phyloP scores from a whole-genome alignment of 2,113 vertebrate genomes.

The Gyps fulvus region DNA sequence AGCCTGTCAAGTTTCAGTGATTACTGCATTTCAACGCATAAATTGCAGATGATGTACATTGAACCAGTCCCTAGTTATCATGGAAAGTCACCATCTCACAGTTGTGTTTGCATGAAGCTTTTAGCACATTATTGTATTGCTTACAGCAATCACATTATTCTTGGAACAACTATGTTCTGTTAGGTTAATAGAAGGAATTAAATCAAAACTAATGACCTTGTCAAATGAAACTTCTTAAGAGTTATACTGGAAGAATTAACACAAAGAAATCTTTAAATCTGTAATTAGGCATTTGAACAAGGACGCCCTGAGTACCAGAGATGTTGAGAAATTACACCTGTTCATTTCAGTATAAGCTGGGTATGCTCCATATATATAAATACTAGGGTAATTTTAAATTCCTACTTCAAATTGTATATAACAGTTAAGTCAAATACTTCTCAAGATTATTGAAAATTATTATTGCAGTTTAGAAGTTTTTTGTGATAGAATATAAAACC shows the following conservation, averaged over 20 bases:
- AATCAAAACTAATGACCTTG: constrained; percentile 1
- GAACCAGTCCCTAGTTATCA: background rate
- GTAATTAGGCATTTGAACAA: background rate
- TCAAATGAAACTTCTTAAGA: background rate
- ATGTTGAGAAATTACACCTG: background rate
- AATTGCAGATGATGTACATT: background rate
- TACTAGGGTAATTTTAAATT: background rate
- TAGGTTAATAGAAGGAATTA: background rate
- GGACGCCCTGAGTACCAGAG: background rate
- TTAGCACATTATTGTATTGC: background rate
- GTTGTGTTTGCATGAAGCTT: background rate
- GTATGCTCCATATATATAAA: background rate
- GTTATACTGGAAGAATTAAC: background rate
- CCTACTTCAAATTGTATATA: background rate
- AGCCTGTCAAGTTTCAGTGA: background rate
- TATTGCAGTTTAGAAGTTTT: background rate
- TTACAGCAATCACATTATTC: constrained; percentile 18
- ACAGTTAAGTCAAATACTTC: background rate
- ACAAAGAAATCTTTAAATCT: background rate
- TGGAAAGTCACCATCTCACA: background rate
- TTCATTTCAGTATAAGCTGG: background rate
- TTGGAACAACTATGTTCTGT: background rate
- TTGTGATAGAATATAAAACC: background rate
- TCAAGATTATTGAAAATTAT: background rate
- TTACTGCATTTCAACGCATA: background rate